Conservation (phyloP, 2,113 vertebrate genomes). For the Pongo pygmaeus region DNA sequence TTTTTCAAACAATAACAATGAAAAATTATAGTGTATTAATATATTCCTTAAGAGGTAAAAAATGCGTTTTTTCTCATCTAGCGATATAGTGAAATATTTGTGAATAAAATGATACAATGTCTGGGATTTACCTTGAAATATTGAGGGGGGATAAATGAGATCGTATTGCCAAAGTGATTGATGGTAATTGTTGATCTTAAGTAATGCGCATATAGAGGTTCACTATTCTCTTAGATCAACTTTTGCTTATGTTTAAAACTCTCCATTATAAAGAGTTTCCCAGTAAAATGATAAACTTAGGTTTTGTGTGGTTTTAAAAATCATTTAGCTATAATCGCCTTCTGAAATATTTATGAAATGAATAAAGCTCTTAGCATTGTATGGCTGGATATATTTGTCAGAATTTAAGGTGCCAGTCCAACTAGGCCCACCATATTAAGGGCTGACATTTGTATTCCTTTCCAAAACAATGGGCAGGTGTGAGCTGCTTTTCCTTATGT, state of each 20-base stretch:
- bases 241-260: not conserved
- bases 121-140: not conserved
- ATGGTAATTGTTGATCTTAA: not conserved
- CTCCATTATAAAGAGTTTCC: not conserved
- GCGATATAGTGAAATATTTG: not conserved
- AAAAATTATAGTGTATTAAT: not conserved
- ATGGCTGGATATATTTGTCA: not conserved
- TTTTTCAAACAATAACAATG: not conserved
- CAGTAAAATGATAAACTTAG: not conserved
- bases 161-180: not conserved
- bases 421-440: not conserved
- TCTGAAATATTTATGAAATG: not conserved
- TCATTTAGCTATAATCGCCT: not conserved
- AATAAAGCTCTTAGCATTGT: not conserved
- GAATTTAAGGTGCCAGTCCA: not conserved
- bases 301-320: not conserved
- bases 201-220: not conserved
- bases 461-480: not conserved
- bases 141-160: not conserved
- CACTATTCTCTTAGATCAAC: not conserved
- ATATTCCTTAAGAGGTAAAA: not conserved
- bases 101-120: not conserved
- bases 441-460: not conserved
- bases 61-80: not conserved
- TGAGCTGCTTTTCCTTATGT: not conserved